These are phyloP conservation scores for Drosophila siamana DNA, from an alignment of 2,888 invertebrate genomes.

Conservation along the genomic window DNA sequence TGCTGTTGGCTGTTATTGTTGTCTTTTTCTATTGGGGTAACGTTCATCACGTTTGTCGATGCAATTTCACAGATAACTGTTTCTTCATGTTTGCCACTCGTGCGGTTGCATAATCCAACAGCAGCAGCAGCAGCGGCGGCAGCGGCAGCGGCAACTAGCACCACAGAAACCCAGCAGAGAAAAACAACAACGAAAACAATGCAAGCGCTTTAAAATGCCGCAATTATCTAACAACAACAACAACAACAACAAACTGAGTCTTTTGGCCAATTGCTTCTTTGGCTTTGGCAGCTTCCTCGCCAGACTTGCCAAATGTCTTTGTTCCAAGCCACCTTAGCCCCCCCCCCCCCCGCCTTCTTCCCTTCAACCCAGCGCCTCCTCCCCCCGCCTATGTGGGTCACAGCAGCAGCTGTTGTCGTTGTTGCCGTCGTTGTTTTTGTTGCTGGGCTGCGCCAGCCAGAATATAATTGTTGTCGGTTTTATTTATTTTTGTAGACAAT, in stretches of 20 bases:
- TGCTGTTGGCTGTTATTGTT: conserved; percentile 24
- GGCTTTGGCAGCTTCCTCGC: conserved; percentile 45
- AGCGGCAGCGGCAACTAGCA: conserved; percentile 33
- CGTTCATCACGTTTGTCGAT: conserved; percentile 81
- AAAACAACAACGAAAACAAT: conserved; percentile 59
- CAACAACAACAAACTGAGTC: conserved; percentile 50
- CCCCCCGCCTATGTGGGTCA: conserved; percentile 53
- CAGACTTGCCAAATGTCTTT: conserved; percentile 26
- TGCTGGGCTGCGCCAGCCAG: conserved; percentile 48
- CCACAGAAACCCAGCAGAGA: conserved; percentile 27
- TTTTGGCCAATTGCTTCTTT: conserved; percentile 59
- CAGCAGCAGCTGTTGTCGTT: conserved; percentile 20
- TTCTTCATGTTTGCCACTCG: conserved; percentile 71
- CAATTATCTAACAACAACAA: conserved; percentile 65
- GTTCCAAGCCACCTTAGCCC: conserved; percentile 3
- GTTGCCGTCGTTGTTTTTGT: conserved; percentile 12
- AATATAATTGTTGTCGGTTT: conserved; percentile 53
- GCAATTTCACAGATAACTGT: conserved; percentile 82
- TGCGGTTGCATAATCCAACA: conserved; percentile 71
- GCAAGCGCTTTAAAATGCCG: conserved; percentile 69
- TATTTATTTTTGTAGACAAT: conserved; percentile 38
- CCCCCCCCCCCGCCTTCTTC: background rate
- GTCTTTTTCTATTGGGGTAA: conserved; percentile 71
- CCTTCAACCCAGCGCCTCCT: background rate
- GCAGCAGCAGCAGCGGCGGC: conserved; percentile 35